Base-by-base conservation (phyloP, 2,113 vertebrate species). In the Triplophysa tibetana region DNA sequence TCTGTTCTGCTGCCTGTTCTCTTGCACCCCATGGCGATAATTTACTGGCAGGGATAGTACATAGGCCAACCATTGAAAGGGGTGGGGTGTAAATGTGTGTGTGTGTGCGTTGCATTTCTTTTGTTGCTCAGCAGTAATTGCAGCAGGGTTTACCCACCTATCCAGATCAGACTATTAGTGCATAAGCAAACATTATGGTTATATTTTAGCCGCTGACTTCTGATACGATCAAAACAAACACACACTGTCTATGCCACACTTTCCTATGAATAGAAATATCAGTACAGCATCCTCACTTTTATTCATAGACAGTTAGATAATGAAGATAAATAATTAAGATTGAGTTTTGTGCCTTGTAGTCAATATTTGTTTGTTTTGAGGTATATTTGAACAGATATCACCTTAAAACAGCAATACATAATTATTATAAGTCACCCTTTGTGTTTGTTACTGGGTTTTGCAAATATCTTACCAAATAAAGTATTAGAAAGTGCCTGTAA, bases 21-120 rank as follows among this genome's bases (percentile, higher is more conserved):
- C 63, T 68, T 4, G 4, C 70, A 43, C 70, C 78, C 77, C 78
- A 79, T 89, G 84, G 88, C 77, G 84, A 83, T 79, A 90, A 91
- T 90, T 91, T 88, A 88, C 87, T 89, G 86, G 86, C 85, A 86
- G 89, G 84, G 85, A 85, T 79, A 14, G 80, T 19, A 38, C 85
- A 86, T 80, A 82, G 81, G 77, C 79, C 84, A 85, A 84, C 83
- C 84, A 84, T 85, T 84, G 78, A 80, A 56, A 61, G 60, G 6
- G 67, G 43, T 43, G 4, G 69, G 13, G 48, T 23, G 69, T 43
- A 29, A 29, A 29, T 29, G 23, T 78, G 33, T 66, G 50, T 84
- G 45, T 77, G 13, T 73, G 48, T 67, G 33, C 50, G 11, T 65
- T 54, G 62, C 62, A 60, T 14, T 43, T 60, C 54, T 60, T 23